Percentiles rank a stretch among this genome's conserved stretches.
Evolutionary conservation across 2,113 vertebrate species (phyloP).

Genomic region (Onychostoma macrolepis): DNA sequence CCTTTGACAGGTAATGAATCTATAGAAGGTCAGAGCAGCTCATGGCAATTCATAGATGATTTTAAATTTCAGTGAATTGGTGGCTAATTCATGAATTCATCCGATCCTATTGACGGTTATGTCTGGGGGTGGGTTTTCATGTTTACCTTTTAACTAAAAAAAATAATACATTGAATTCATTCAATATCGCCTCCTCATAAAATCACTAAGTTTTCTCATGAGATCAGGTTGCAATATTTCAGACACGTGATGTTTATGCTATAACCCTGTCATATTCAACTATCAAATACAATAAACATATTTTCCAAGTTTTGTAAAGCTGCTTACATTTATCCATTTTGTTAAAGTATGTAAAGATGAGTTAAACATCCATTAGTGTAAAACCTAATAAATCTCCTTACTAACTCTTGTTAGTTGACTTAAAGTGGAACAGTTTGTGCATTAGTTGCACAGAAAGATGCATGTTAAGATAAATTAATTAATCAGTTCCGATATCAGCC

Average conservation of each 20-base stretch:
- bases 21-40: neutral
- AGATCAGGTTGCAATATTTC: neutral
- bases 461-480: too few relatives aligned
- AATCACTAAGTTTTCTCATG: too few relatives aligned
- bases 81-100: too few relatives aligned
- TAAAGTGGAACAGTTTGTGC: neutral
- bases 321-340: neutral
- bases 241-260: neutral
- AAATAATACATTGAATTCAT: neutral
- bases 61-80: neutral
- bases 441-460: neutral
- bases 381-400: neutral
- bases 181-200: too few relatives aligned
- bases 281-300: neutral
- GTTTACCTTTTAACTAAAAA: neutral
- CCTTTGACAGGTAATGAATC: neutral
- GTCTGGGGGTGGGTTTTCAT: neutral
- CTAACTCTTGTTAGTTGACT: neutral
- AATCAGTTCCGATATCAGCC: too few relatives aligned
- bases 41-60: neutral
- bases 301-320: neutral
- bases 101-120: too few relatives aligned
- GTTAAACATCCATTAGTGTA: neutral
- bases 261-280: neutral
- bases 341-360: neutral